Base-by-base conservation (phyloP, 2,113 vertebrate species). In the Pholis gunnellus region DNA sequence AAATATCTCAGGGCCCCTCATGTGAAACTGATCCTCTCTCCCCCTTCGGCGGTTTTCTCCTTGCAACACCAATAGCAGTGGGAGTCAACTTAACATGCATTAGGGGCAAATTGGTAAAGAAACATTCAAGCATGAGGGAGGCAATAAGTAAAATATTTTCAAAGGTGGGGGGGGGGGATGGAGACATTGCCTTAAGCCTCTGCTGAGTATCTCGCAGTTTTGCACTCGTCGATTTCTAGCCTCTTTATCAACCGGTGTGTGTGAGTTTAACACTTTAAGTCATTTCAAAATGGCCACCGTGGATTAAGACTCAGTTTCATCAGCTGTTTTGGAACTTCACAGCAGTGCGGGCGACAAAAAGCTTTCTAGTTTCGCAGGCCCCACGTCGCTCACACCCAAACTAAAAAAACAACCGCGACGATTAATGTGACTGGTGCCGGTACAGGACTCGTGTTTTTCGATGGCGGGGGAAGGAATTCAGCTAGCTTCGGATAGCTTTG, bases 1-100 rank as follows among this genome's bases (percentile, higher is more conserved):
- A 92, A 94, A 93, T 93, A 94, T 92, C 92, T 95, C 84, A 50
- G 86, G 91, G 90, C 91, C 91, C 89, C 93, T 93, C 92, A 93
- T 92, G 92, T 94, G 94, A 94, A 94, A 95, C 93, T 94, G 93
- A 94, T 94, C 93, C 93, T 85, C 86, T 92, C 83, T 84, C 78
- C 84, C 89, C 89, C 87, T 87, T 91, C n/a, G 68, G 89, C 61
- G 56, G 69, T 91, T 92, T 78, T 88, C 83, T 10, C 82, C 82
- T 56, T 61, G 38, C 84, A 83, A 84, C 91, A 87, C 87, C 89
- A 81, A 85, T 74, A 89, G 90, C 88, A 85, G 87, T 91, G 89
- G 91, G 93, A 94, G 92, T 92, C 89, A 93, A 94, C 92, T 88
- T 84, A 89, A 93, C 91, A 93, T 88, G 88, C 79, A 92, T 93